These are phyloP conservation scores for Apamea crenata DNA, from an alignment of 2,888 invertebrate genomes.

Conservation along the genomic window DNA sequence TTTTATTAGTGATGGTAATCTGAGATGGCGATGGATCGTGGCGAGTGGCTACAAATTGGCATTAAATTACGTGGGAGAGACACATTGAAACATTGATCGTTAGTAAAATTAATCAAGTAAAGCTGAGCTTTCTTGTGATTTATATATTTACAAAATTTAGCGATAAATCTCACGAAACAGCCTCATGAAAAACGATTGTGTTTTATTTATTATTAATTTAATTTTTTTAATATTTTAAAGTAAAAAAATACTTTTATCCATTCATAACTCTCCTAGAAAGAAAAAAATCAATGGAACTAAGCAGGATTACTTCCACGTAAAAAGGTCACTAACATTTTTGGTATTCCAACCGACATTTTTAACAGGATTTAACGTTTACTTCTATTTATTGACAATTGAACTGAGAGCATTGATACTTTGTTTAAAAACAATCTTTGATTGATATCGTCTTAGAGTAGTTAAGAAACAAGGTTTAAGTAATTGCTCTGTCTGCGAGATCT, in stretches of 20 bases:
- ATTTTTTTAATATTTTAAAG: too few species aligned
- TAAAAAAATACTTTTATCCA: too few species aligned
- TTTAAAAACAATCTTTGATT: not conserved
- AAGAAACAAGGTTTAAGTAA: not conserved
- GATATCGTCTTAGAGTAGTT: not conserved
- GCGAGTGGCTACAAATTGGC: not conserved
- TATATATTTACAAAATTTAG: not conserved
- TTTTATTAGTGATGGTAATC: not conserved
- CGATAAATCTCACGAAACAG: not conserved
- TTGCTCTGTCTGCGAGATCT: too few species aligned
- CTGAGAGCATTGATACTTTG: not conserved
- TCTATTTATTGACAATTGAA: not conserved
- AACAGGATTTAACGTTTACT: not conserved
- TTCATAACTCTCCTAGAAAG: not conserved
- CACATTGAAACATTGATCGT: not conserved
- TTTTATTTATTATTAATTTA: too few species aligned
- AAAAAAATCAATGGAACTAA: constrained; percentile 21
- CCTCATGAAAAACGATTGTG: too few species aligned
- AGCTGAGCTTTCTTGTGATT: not conserved
- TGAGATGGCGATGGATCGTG: not conserved
- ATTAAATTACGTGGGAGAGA: not conserved
- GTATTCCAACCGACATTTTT: not conserved
- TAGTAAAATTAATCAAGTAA: not conserved
- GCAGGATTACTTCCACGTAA: constrained; percentile 25
- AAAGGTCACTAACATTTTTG: constrained; percentile 5